A percentile compares a stretch with the other conserved stretches of the same genome.
Evolutionary conservation across 2,113 vertebrate species (phyloP).

Genomic region (Vicugna pacos): DNA sequence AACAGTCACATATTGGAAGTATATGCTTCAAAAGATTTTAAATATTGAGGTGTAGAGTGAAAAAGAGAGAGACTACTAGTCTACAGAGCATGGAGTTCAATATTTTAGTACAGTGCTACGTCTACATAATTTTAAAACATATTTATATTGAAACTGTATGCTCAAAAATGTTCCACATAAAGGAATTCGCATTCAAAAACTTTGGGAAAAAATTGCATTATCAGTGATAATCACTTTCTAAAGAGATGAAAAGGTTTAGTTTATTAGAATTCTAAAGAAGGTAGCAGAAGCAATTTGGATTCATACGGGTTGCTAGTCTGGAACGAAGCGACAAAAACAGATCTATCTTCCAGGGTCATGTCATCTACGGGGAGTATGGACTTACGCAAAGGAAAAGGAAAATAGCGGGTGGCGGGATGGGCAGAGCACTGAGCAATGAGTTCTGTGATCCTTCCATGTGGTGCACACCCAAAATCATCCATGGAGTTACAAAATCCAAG

Average conservation of each 20-base stretch:
- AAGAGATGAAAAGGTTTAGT: not conserved
- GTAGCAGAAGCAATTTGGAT: not conserved
- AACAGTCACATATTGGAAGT: not conserved
- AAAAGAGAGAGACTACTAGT: not conserved
- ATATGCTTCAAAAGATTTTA: not conserved
- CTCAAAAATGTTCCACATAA: not conserved
- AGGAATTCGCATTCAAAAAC: not conserved
- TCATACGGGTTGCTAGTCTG: not conserved
- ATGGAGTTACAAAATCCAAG: not conserved
- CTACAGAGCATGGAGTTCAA: not conserved
- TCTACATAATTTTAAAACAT: not conserved
- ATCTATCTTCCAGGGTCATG: not conserved
- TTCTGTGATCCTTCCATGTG: not conserved
- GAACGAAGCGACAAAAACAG: not conserved
- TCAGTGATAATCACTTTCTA: not conserved
- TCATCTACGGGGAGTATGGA: not conserved
- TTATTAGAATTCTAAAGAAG: conserved; percentile 36
- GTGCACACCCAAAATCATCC: not conserved
- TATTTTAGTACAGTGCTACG: not conserved
- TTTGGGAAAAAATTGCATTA: not conserved
- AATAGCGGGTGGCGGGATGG: not conserved
- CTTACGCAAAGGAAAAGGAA: not conserved
- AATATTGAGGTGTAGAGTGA: not conserved
- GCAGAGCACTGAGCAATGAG: not conserved
- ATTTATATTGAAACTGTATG: not conserved